Base-by-base conservation (phyloP, 92 coral and sea anemone species). In the Epizoanthus rinbou region DNA sequence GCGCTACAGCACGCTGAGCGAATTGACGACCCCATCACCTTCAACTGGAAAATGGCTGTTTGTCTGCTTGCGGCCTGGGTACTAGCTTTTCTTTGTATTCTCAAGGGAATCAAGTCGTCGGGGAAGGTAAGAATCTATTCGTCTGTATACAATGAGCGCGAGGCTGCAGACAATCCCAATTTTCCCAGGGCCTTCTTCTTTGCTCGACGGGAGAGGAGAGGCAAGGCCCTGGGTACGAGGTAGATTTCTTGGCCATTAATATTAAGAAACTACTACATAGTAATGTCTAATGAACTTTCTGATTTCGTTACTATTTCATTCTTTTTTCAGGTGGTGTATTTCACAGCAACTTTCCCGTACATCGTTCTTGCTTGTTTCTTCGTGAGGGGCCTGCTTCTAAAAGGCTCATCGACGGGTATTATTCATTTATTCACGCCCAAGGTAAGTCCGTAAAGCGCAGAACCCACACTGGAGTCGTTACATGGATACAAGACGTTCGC, bases 281-380 rank as follows among this genome's bases (percentile, higher is more conserved):
- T 21, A 63, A 6, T 11, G 54, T 9, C 3, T 5, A 64, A 11
- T 2, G 17, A 8, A 7, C 24, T 50, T 81, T 75, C 57, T 39
- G n/a, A 78, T 5, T 2, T 19, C 24, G 6, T 59, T 62, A 6
- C 24, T 47, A 35, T 17, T 86, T 7, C 4, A 43, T 17, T 59
- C 56, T 28, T 14, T 64, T 73, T 43, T 0, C 69, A 95, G 98
- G 97, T 93, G 23, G 98, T 95, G 31, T 95, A 95, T 88, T 89
- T 95, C 81, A 95, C 98, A 16, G 98, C 98, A 8, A 95, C 98
- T 25, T 93, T 95, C 82, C 98, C 98, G 28, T 95, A 95, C 68
- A 33, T 95, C 25, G 98, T 95, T 18, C 94, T 95, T 57, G 54
- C 79, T 14, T 96, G 93, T 17, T 95, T 95, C 70, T 95, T 95